Base-by-base conservation (phyloP, 2,797 vertebrate genomes). In the Poeciliopsis presidionis region DNA sequence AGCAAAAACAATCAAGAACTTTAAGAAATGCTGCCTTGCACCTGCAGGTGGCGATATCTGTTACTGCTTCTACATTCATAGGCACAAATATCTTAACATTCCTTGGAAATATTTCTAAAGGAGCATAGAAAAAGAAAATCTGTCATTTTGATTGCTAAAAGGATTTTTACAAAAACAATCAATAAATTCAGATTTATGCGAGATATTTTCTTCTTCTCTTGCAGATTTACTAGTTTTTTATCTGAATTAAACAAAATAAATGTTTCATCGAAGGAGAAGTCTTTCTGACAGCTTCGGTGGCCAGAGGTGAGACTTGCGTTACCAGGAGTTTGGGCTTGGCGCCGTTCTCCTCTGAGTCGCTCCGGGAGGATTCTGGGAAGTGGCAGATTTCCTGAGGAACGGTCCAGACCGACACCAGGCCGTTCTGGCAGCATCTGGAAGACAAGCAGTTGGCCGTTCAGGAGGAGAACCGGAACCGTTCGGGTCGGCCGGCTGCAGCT, bases 371-470 rank as follows among this genome's bases (percentile, higher is more conserved):
- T 79, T 97, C 96, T 80, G 96, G 78, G 28, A 95, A 93, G 71
- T 87, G 80, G 5, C 89, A 84, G 22, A 93, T 75, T 65, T 97
- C 95, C 87, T 98, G 97, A 51, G 98, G 97, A 86, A 98, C 92
- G 0, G 96, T 96, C 98, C 98, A 99, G 84, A 99, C 97, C 36
- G 97, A 97, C 16, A 99, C 97, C 76, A 98, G 94, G 33, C 98
- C 98, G 79, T 94, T 99, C 92, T 99, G 98, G 89, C 98, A 99
- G 70, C 98, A 98, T 84, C 98, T 99, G 89, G 91, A 93, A 74
- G 75, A 85, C 0, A 80, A 53, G 11, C 22, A 5, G 47, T 28
- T 45, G 3, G 59, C n/a, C 33, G 7, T 22, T 22, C 49, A 51
- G 49, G 49, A 22, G 49, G 49, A 22, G 49, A 51, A 55, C 33